Conservation (phyloP, 2,113 vertebrate genomes). For the Noctilio leporinus region DNA sequence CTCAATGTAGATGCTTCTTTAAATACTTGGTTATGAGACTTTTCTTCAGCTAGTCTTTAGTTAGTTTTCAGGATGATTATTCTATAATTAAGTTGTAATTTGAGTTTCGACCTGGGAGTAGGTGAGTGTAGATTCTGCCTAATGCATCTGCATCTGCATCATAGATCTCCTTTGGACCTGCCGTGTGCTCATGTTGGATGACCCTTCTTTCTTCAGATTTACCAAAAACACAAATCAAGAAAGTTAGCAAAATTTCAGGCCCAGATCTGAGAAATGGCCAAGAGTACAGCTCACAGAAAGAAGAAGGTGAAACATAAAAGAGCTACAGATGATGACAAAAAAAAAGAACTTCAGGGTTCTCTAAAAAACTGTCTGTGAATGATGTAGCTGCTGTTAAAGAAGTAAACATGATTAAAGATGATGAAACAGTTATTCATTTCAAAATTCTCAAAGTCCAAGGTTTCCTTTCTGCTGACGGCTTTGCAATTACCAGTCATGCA, state of each 20-base stretch:
- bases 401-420: slow-evolving; percentile 99
- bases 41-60: too few relatives aligned
- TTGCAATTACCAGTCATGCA: slow-evolving; percentile 95
- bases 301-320: neutral
- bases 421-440: slow-evolving; percentile 98
- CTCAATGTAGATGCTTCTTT: too few relatives aligned
- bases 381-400: slow-evolving; percentile 44
- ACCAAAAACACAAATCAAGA: neutral
- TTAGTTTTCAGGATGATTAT: too few relatives aligned
- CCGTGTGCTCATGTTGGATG: neutral
- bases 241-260: neutral
- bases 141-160: too few relatives aligned
- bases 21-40: too few relatives aligned
- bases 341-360: neutral
- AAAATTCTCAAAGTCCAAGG: slow-evolving; percentile 99
- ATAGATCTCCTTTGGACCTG: neutral
- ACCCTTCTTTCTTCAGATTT: neutral
- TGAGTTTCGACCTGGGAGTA: too few relatives aligned
- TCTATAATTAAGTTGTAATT: too few relatives aligned
- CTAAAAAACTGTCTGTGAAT: neutral
- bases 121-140: too few relatives aligned
- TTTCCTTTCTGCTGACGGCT: slow-evolving; percentile 96
- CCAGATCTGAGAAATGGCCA: neutral
- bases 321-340: neutral
- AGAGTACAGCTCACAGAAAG: neutral